Conservation (phyloP, 1,140 invertebrate species). For the Drosophila sproati region DNA sequence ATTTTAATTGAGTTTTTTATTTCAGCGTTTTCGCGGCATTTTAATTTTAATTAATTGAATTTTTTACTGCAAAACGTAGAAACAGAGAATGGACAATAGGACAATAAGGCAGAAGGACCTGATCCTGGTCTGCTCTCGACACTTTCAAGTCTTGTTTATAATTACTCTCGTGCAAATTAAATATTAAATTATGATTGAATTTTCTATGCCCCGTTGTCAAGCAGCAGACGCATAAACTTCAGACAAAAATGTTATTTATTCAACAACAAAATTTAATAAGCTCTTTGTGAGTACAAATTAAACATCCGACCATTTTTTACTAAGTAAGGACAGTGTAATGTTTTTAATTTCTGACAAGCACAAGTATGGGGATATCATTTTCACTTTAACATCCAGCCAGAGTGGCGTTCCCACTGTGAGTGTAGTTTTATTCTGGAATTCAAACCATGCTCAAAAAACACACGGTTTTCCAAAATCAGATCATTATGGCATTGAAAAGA, state of each 20-base stretch:
- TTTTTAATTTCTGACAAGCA: too few species aligned
- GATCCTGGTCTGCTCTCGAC: conserved; percentile 28
- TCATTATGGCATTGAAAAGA: too few species aligned
- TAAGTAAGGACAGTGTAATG: too few species aligned
- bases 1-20: conserved; percentile 40
- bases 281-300: too few species aligned
- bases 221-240: background rate
- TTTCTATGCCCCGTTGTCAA: conserved; percentile 6
- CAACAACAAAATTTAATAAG: background rate
- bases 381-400: too few species aligned
- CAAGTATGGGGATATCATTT: too few species aligned
- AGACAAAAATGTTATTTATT: conserved; percentile 21
- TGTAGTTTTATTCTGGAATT: too few species aligned
- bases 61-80: conserved; percentile 31
- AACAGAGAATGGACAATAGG: background rate
- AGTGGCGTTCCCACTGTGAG: too few species aligned
- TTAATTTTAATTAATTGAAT: conserved; percentile 35
- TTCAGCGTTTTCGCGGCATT: conserved; percentile 13
- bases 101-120: background rate
- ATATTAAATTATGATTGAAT: conserved; percentile 28
- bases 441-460: too few species aligned
- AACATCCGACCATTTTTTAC: too few species aligned
- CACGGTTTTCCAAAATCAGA: too few species aligned
- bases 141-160: conserved; percentile 22
- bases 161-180: conserved; percentile 29